Evolutionary conservation across 2,113 vertebrate genomes (phyloP).

Genomic region (Gallinago paraguaiae): DNA sequence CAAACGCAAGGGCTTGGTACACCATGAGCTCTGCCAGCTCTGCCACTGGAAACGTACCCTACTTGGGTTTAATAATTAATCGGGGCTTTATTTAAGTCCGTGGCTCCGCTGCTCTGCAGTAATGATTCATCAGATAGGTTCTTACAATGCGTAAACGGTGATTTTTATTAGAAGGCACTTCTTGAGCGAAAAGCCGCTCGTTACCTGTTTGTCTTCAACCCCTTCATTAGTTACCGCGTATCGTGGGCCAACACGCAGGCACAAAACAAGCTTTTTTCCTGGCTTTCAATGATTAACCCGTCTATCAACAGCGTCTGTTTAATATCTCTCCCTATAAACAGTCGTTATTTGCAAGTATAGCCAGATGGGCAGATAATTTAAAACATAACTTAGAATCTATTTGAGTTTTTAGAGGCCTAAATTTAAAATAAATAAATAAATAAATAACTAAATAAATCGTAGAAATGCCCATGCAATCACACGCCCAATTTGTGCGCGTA

Average conservation of each 20-base stretch:
- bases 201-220: not conserved
- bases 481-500: conserved; percentile 26
- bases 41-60: rapidly evolving
- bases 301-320: not conserved
- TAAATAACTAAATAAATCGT: not conserved
- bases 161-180: not conserved
- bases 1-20: rapidly evolving
- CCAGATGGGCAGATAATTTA: conserved; percentile 1
- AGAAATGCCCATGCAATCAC: conserved; percentile 52
- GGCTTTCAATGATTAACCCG: conserved; percentile 32
- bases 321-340: not conserved
- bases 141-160: not conserved
- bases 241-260: not conserved
- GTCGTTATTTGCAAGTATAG: not conserved
- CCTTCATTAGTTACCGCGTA: not conserved
- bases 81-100: not conserved
- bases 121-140: not conserved
- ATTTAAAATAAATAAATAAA: not conserved
- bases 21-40: rapidly evolving
- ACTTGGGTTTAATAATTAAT: not conserved
- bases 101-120: not conserved
- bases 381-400: not conserved
- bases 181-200: not conserved
- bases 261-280: not conserved
- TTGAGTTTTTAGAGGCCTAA: not conserved